These are phyloP conservation scores for Danio aesculapii DNA, from an alignment of 2,797 vertebrate species.

Conservation along the genomic window DNA sequence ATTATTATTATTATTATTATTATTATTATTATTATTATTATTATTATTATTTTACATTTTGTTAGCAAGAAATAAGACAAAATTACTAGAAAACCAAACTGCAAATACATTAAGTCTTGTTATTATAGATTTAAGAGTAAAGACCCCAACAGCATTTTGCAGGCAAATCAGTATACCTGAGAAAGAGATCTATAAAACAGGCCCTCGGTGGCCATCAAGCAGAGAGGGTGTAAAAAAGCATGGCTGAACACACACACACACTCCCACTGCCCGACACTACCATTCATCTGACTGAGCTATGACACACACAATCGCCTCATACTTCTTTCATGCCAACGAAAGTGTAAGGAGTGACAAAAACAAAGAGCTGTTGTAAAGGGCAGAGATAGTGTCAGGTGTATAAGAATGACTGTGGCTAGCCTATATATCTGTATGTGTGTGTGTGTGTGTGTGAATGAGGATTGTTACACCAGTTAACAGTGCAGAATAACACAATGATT, in stretches of 20 bases:
- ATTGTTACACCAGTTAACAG: slow-evolving; percentile 63
- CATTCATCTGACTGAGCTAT: slow-evolving; percentile 38
- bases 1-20: too few species aligned
- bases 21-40: too few species aligned
- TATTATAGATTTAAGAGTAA: slow-evolving; percentile 71
- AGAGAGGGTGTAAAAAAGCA: slow-evolving; percentile 28
- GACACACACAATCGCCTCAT: slow-evolving; percentile 43
- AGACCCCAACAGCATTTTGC: slow-evolving; percentile 66
- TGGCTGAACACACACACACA: slow-evolving; percentile 47
- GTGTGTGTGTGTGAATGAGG: slow-evolving; percentile 35
- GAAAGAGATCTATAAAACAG: slow-evolving; percentile 61
- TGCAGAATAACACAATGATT: slow-evolving; percentile 64
- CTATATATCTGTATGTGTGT: slow-evolving; percentile 35
- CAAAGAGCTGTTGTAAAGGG: slow-evolving; percentile 49
- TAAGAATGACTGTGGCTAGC: slow-evolving; percentile 30
- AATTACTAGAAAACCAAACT: background rate
- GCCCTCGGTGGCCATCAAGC: slow-evolving; percentile 36
- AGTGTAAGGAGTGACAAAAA: slow-evolving; percentile 45
- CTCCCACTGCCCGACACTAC: slow-evolving; percentile 26
- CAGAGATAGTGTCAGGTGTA: slow-evolving; percentile 33
- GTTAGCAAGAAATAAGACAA: background rate
- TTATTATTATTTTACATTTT: background rate
- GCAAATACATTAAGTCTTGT: background rate
- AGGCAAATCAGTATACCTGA: slow-evolving; percentile 55
- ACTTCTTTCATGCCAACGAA: slow-evolving; percentile 28